Percentiles rank a stretch among this genome's conserved stretches.
These are phyloP conservation scores for Pygocentrus nattereri DNA, from an alignment of 2,797 vertebrate species.

Conservation along the genomic window DNA sequence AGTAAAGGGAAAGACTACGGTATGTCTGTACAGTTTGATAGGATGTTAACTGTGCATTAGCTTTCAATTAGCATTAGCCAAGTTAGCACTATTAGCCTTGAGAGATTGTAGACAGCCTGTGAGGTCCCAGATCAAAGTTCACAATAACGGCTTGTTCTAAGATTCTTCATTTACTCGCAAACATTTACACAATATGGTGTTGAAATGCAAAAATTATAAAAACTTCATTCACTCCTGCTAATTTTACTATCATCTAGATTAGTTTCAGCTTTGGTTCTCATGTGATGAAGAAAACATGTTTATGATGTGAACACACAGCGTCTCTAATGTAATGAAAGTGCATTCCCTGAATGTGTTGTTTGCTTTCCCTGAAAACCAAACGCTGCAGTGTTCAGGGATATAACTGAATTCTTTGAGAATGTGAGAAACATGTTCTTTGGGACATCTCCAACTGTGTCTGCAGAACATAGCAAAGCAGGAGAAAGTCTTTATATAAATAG, in stretches of 20 bases:
- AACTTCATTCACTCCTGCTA: no score
- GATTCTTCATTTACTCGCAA: no score
- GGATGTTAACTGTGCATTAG: not conserved
- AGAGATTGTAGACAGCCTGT: not conserved
- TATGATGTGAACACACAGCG: conserved; percentile 4
- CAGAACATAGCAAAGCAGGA: conserved; percentile 56
- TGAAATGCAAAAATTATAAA: no score
- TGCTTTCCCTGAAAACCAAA: not conserved
- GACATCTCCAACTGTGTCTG: conserved; percentile 45
- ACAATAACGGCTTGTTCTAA: no score
- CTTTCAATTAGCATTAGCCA: not conserved
- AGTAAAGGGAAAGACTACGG: conserved; percentile 96
- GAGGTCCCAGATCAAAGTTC: no score
- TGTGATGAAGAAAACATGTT: not conserved
- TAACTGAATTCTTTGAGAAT: conserved; percentile 40
- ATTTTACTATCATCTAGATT: not conserved
- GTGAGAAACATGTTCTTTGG: conserved; percentile 66
- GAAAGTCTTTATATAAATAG: conserved; percentile 63
- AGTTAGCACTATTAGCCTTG: not conserved
- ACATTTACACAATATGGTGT: no score
- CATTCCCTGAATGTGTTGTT: not conserved
- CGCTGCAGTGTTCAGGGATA: not conserved
- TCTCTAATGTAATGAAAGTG: conserved; percentile 1
- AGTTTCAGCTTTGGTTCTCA: not conserved
- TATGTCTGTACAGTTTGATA: conserved; percentile 58